Evolutionary conservation across 2,113 vertebrate species (phyloP).

Genomic region (Trematocara zebra): DNA sequence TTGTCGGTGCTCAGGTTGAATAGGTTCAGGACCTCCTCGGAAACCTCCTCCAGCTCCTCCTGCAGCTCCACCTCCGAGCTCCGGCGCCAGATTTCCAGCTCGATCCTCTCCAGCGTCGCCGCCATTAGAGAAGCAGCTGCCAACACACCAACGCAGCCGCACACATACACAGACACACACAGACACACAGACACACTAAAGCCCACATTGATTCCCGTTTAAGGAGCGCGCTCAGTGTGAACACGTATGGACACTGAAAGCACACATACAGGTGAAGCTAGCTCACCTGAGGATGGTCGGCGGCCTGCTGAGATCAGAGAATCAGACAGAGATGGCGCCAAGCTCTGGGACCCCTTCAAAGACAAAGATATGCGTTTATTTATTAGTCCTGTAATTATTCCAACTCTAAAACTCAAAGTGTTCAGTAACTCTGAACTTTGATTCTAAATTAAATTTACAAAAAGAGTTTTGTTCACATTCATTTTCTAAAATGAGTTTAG

Average conservation of each 20-base stretch:
- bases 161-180: constrained; percentile 51
- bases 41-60: constrained; percentile 62
- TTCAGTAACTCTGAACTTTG: not conserved
- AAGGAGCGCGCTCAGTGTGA: not conserved
- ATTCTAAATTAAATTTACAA: not conserved
- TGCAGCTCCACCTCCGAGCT: constrained; percentile 55
- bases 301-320: not conserved
- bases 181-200: constrained; percentile 58
- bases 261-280: not conserved
- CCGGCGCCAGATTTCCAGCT: constrained; percentile 83
- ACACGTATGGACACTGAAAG: not conserved
- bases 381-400: not conserved
- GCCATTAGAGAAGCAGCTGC: constrained; percentile 56
- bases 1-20: constrained; percentile 84
- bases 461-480: not conserved
- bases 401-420: not conserved
- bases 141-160: constrained; percentile 5
- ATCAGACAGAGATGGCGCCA: not conserved
- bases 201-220: constrained; percentile 35
- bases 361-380: not conserved
- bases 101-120: constrained; percentile 83
- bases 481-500: not conserved
- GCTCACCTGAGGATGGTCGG: constrained; percentile 50
- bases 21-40: constrained; percentile 82
- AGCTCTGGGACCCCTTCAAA: constrained; percentile 3